A percentile compares a stretch with the other conserved stretches of the same genome.
Evolutionary conservation across 1,140 invertebrate species (phyloP).

Genomic region (Aphelinus certus): DNA sequence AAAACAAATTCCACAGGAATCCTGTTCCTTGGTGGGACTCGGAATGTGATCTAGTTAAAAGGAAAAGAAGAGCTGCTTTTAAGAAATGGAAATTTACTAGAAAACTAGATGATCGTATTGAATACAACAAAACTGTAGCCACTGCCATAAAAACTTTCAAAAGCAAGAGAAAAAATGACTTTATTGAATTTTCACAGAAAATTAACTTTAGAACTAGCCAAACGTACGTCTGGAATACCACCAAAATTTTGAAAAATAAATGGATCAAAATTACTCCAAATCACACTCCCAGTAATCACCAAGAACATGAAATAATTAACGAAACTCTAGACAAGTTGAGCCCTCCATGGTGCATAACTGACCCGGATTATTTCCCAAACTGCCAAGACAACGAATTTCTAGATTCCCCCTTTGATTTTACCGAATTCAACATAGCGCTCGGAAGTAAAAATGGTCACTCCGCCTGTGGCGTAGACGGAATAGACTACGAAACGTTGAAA

Average conservation of each 20-base stretch:
- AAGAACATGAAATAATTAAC: no score
- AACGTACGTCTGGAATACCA: not conserved
- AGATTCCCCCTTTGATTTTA: no score
- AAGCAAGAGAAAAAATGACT: conserved; percentile 20
- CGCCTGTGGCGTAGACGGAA: no score
- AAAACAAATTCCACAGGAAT: not conserved
- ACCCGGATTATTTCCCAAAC: no score
- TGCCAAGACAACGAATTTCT: no score
- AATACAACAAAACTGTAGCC: conserved; percentile 25
- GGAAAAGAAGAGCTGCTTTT: conserved; percentile 6
- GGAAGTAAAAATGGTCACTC: no score
- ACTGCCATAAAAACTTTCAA: conserved; percentile 29
- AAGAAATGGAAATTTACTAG: conserved; percentile 38
- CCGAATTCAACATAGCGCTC: no score
- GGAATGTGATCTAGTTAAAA: conserved; percentile 21
- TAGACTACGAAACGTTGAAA: not conserved
- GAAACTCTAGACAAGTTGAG: no score
- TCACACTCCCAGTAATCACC: no score
- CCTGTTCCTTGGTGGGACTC: conserved; percentile 31
- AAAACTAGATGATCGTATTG: conserved; percentile 10
- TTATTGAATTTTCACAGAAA: conserved; percentile 9
- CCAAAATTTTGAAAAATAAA: conserved; percentile 5
- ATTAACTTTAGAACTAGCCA: not conserved
- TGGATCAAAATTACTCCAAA: not conserved
- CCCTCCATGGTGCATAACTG: no score